Base-by-base conservation (phyloP, 2,113 vertebrate species). In the Boleophthalmus pectinirostris region DNA sequence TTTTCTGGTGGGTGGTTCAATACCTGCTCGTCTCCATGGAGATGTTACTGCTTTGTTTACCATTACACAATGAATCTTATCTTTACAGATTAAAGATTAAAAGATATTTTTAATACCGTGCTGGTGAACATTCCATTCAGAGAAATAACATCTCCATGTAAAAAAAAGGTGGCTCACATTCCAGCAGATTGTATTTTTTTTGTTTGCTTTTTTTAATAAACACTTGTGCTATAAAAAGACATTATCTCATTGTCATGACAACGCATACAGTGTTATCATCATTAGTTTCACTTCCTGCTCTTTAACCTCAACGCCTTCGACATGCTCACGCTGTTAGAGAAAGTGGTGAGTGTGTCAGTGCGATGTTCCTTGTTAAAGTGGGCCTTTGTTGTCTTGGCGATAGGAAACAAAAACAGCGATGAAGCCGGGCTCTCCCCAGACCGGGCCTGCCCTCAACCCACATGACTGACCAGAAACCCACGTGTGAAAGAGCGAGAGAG, bases 331-430 rank as follows among this genome's bases (percentile, higher is more conserved):
- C n/a, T 11, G 4, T 10, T 6, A n/a, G 33, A 38, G 18, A 38
- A 18, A 18, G 29, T 64, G 61, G 16, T 38, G 33, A 20, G 56
- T 25, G 21, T 25, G 56, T 25, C 29, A 4, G 29, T 29, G 29
- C 29, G 56, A 58, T 25, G 29, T 45, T 7, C 66, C 21, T 54
- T 38, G 38, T 38, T 38, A 38, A 38, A 38, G 38, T 10, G 2
- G 9, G 38, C 38, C 38, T 15, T 18, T 9, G 86, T 91, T 89
- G 77, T 87, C 83, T 3, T 68, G 82, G 86, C 25, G 74, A 86
- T 69, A 51, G 53, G 51, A 66, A 69, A 87, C 66, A 89, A 79
- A 90, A 85, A 74, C 2, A 13, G 58, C 23, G 38, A 69, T 66
- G 64, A 11, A 64, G 75, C 61, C 20, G 77, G 70, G 81, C 60